A percentile compares a stretch with the other conserved stretches of the same genome.
Conservation (phyloP, 2,113 vertebrate species). For the Ochotona princeps region DNA sequence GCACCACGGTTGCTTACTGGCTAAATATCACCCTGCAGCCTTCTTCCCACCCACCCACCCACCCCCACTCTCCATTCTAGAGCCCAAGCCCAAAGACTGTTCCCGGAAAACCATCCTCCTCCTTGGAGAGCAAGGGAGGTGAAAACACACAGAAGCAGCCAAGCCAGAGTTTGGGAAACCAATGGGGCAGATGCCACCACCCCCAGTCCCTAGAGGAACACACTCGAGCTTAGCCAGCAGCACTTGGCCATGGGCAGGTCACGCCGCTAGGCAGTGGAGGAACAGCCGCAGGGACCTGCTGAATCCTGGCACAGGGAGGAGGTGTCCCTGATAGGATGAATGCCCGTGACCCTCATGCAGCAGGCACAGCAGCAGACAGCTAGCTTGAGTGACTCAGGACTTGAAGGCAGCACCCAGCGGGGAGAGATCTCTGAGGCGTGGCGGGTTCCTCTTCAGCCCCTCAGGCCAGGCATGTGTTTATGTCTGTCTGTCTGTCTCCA, state of each 20-base stretch:
- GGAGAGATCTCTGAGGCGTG: constrained; percentile 41
- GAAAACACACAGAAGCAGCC: neutral
- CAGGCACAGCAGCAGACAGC: too few relatives aligned
- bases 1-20: neutral
- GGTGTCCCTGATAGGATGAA: neutral
- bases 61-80: neutral
- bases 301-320: neutral
- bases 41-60: neutral
- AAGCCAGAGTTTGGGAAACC: too few relatives aligned
- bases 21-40: neutral
- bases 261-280: too few relatives aligned
- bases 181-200: neutral
- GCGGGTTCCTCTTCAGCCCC: neutral
- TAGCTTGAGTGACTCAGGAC: constrained; percentile 40
- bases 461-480: constrained; percentile 26
- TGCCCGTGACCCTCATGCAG: neutral
- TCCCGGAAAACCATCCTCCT: neutral
- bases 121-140: neutral
- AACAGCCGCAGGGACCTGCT: neutral
- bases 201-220: neutral
- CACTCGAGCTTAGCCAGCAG: neutral
- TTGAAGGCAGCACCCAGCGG: neutral
- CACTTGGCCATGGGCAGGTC: neutral
- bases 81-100: neutral
- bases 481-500: neutral